Base-by-base conservation (phyloP, 2,113 vertebrate species). In the Ariopsis seemanni region DNA sequence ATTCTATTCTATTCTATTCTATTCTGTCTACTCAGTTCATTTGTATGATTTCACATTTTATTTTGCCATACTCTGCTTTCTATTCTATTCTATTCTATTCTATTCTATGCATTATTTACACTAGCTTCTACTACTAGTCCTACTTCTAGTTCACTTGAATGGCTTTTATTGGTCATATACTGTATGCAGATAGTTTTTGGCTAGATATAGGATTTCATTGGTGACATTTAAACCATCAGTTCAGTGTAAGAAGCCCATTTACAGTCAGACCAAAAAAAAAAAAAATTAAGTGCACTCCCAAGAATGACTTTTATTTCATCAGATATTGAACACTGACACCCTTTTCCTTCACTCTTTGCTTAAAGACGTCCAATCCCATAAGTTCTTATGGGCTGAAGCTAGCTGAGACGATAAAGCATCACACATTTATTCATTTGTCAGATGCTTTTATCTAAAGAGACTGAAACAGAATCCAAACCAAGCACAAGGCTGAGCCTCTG, bases 381-480 rank as follows among this genome's bases (percentile, higher is more conserved):
- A 42, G 30, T 27, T 60, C 57, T 60, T 5, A 10, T 60, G 27
- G 55, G 58, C 79, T 42, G 20, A 81, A 81, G 42, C 55, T 30
- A 42, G 55, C 79, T 4, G 18, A 42, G 79, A 60, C 27, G 10
- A 60, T 81, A 34, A 81, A 81, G 27, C 30, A 42, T 60, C 22
- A 60, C 9, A 6, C 79, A 3, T 58, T 81, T 81, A 81, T 60
- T 60, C 30, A 60, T 81, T 60, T 42, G 79, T 55, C 57, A 58
- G 79, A 81, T 42, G 79, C 79, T 81, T 60, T 81, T 81, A 81
- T 81, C 79, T 60, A 25, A 81, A 81, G 79, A 42, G 79, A 60
- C 79, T 81, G 79, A 42, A 81, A 81, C 30, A 20, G 55, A 81
- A 81, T 34, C 15, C 17, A 60, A 81, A 22, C 9, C 53, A 81